A percentile compares a stretch with the other conserved stretches of the same genome.
Conservation (phyloP, 2,888 invertebrate species). For the Dorcus hopei region DNA sequence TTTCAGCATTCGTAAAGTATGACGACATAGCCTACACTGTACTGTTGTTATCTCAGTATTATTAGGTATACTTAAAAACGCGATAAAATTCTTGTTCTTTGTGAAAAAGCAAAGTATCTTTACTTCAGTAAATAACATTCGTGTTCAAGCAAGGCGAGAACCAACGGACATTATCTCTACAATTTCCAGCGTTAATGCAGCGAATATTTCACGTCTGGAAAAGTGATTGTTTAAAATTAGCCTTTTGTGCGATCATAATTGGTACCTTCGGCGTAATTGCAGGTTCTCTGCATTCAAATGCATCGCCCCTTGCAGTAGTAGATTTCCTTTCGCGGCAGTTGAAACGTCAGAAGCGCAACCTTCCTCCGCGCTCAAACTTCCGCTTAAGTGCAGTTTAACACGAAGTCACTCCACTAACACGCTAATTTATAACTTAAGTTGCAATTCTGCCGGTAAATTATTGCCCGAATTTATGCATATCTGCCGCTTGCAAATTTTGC, state of each 20-base stretch:
- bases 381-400: conserved; percentile 21
- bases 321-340: background rate
- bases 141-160: too few relatives aligned
- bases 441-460: conserved; percentile 10
- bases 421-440: conserved; percentile 3
- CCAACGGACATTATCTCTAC: too few relatives aligned
- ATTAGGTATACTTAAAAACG: too few relatives aligned
- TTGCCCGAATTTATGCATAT: conserved; percentile 15
- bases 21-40: too few relatives aligned
- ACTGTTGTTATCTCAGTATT: too few relatives aligned
- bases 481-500: background rate
- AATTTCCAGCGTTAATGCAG: too few relatives aligned
- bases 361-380: conserved; percentile 14
- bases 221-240: background rate
- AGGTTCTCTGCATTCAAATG: conserved; percentile 12
- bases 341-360: conserved; percentile 1
- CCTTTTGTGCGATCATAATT: conserved; percentile 13
- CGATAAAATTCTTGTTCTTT: too few relatives aligned
- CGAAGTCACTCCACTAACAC: conserved; percentile 16
- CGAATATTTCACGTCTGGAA: too few relatives aligned
- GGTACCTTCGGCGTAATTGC: conserved; percentile 16
- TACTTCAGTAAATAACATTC: too few relatives aligned
- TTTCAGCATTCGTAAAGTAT: too few relatives aligned
- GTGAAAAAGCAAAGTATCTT: too few relatives aligned
- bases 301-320: background rate